These are phyloP conservation scores for Spilosoma lubricipeda DNA, from an alignment of 2,888 invertebrate species.

Conservation along the genomic window DNA sequence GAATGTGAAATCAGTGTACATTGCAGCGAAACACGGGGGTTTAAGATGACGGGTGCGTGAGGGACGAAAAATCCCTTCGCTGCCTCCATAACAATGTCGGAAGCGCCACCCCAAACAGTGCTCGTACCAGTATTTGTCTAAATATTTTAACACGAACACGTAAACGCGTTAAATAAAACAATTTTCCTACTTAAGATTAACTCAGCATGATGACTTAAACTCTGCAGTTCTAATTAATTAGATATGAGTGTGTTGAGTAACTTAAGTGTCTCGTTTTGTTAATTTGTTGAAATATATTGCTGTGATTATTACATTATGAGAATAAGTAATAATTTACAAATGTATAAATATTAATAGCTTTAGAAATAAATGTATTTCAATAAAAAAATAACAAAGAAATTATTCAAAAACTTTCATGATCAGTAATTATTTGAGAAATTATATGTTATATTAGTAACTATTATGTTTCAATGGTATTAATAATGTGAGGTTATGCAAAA, in stretches of 20 bases:
- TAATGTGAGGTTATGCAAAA: not conserved
- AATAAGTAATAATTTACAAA: not conserved
- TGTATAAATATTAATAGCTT: not conserved
- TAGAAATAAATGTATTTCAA: not conserved
- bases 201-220: conserved; percentile 15
- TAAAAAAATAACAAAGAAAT: not conserved
- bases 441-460: no score
- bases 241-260: conserved; percentile 2
- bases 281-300: not conserved
- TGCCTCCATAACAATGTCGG: conserved; percentile 40
- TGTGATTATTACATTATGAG: not conserved
- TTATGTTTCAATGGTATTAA: not conserved
- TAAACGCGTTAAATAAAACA: conserved; percentile 27
- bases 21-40: conserved; percentile 34
- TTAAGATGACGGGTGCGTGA: conserved; percentile 39
- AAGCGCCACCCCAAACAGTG: conserved; percentile 36
- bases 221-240: conserved; percentile 12
- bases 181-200: conserved; percentile 16
- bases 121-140: conserved; percentile 43
- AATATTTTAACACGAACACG: conserved; percentile 46
- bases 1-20: conserved; percentile 51
- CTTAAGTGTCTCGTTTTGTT: not conserved
- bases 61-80: conserved; percentile 53
- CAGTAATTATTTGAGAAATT: not conserved
- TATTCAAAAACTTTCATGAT: not conserved